A percentile compares a stretch with the other conserved stretches of the same genome.
Conservation (phyloP, 2,113 vertebrate genomes). For the Oryzias curvinotus region DNA sequence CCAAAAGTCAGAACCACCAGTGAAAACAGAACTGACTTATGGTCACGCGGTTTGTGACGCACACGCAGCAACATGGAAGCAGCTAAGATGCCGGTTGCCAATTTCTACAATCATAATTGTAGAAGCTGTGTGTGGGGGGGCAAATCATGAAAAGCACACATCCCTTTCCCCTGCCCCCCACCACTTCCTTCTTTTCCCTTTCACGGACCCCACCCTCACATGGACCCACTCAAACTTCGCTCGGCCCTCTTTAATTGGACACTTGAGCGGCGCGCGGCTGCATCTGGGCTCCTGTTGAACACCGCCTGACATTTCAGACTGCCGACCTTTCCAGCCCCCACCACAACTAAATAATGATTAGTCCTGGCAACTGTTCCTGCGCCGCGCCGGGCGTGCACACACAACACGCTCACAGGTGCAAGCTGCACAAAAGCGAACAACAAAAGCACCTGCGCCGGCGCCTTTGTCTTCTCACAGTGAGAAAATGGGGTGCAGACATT, state of each 20-base stretch:
- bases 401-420: slow-evolving; percentile 33
- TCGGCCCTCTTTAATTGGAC: slow-evolving; percentile 95
- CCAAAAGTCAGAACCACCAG: not conserved
- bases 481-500: slow-evolving; percentile 94
- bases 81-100: too few relatives aligned
- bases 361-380: slow-evolving; percentile 90
- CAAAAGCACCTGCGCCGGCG: slow-evolving; percentile 82
- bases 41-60: too few relatives aligned
- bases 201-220: slow-evolving; percentile 47
- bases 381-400: slow-evolving; percentile 74
- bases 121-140: too few relatives aligned
- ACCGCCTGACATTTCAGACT: slow-evolving; percentile 98
- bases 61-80: too few relatives aligned
- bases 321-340: slow-evolving; percentile 95
- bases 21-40: not conserved
- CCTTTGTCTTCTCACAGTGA: slow-evolving; percentile 83
- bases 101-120: too few relatives aligned
- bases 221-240: slow-evolving; percentile 69
- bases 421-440: slow-evolving; percentile 37
- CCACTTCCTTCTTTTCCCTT: slow-evolving; percentile 24
- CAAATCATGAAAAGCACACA: not conserved
- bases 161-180: not conserved
- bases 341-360: slow-evolving; percentile 97
- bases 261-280: slow-evolving; percentile 84
- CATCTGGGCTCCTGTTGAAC: slow-evolving; percentile 90